These are phyloP conservation scores for Antheraea yamamai DNA, from an alignment of 2,888 invertebrate species.

Conservation along the genomic window DNA sequence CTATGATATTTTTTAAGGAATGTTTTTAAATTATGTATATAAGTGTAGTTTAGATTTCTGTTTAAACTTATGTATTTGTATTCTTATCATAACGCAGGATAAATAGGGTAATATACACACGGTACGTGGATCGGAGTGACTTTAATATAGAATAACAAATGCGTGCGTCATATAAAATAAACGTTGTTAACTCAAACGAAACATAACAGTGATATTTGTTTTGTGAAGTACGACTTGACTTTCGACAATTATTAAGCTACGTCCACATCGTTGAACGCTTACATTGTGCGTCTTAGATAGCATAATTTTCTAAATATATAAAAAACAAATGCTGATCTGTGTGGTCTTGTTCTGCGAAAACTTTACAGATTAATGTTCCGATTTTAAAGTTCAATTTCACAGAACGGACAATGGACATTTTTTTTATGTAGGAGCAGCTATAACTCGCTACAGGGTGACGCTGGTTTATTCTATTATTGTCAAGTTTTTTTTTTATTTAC, in stretches of 20 bases:
- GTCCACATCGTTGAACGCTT: neutral
- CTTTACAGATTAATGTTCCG: neutral
- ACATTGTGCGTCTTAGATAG: neutral
- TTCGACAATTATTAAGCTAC: neutral
- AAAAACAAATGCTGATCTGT: no score
- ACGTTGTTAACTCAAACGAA: slow-evolving; percentile 17
- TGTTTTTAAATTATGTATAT: no score
- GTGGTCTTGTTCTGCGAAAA: neutral
- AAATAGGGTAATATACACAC: slow-evolving; percentile 12
- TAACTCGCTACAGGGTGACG: no score
- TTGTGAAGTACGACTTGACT: slow-evolving; percentile 4
- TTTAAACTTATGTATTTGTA: neutral
- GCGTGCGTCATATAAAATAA: slow-evolving; percentile 18
- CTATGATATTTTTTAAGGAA: no score
- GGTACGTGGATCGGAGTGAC: neutral
- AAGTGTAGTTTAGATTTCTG: neutral
- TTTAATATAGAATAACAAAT: slow-evolving; percentile 19
- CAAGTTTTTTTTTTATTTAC: no score
- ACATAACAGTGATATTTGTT: slow-evolving; percentile 17
- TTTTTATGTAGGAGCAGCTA: no score
- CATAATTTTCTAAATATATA: no score
- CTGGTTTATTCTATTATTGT: no score
- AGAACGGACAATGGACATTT: no score
- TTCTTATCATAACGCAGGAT: neutral
- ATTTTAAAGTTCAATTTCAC: no score